Base-by-base conservation (phyloP, 2,113 vertebrate genomes). In the Gallinago undulata region DNA sequence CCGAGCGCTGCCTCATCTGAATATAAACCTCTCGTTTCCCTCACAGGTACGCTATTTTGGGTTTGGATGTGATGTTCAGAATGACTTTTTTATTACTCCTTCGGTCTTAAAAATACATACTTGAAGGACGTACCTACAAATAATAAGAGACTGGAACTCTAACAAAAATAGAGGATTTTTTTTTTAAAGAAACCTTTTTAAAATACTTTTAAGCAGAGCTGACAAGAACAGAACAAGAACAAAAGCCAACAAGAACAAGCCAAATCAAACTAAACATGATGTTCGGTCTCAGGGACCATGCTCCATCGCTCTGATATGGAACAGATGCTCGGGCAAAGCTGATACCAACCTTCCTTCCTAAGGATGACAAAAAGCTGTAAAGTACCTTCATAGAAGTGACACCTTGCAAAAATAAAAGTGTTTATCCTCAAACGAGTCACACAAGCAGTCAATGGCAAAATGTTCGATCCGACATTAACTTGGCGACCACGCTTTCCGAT, bases 401-500 rank as follows among this genome's bases (percentile, higher is more conserved):
- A 89, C 33, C 18, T 56, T 2, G 0, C 45, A 88, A 95, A 94
- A 48, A 37, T 16, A 23, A 14, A 79, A 68, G 51, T 78, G 43
- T 63, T 94, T 59, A 35, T 82, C 24, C 33, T 70, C 73, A 82
- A 89, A 62, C 30, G 84, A 85, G 39, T 69, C 90, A 89, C 24
- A 63, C 30, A 91, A 67, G 37, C 56, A 94, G 85, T 27, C 79
- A 84, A 81, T 6, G 91, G 31, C 17, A 69, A 95, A 90, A 92
- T 1, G 4, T 73, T 68, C 37, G 75, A 43, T 76, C 75, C 83
- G 83, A 63, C 48, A 53, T 64, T 55, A 95, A 39, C 64, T 91
- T 37, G 84, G 59, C 81, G 68, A 96, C n/a, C 81, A 75, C 59
- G 78, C 83, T 93, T 96, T 94, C 79, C 79, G 87, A 43, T 62